Evolutionary conservation across 1,140 invertebrate species (phyloP).

Genomic region (Brachionus koreanus): DNA sequence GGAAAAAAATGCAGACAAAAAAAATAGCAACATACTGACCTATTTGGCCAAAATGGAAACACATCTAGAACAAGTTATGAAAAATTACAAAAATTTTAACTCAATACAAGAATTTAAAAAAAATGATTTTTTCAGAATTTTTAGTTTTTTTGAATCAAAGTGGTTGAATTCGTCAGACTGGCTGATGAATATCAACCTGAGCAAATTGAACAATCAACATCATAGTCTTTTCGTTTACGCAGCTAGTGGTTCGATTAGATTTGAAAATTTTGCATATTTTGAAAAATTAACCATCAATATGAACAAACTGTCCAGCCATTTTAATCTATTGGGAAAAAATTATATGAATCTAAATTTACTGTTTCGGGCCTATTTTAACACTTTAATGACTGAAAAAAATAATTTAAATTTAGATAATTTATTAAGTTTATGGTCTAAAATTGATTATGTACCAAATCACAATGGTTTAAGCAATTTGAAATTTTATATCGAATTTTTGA

Average conservation of each 20-base stretch:
- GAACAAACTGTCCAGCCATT: not conserved
- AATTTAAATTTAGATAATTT: constrained; percentile 8
- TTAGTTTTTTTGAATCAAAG: constrained; percentile 24
- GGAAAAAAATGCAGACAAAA: not conserved
- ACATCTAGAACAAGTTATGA: not conserved
- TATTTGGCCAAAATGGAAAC: not conserved
- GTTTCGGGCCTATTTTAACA: constrained; percentile 4
- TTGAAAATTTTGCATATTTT: not conserved
- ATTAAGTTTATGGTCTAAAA: constrained; percentile 3
- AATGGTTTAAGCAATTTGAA: not conserved
- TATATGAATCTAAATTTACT: not conserved
- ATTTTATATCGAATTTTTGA: not conserved
- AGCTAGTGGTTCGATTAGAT: not conserved
- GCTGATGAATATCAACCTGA: not conserved
- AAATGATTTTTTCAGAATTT: not conserved
- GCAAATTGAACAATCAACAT: not conserved
- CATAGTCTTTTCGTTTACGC: not conserved
- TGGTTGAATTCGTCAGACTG: not conserved
- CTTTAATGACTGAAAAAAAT: not conserved
- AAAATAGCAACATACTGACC: not conserved
- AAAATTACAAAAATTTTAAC: constrained; percentile 27
- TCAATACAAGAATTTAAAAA: constrained; percentile 23
- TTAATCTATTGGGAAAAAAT: not conserved
- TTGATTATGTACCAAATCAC: not conserved
- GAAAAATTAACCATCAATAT: not conserved